A percentile compares a stretch with the other conserved stretches of the same genome.
Evolutionary conservation across 1,140 invertebrate genomes (phyloP).

Genomic region (Caerostris extrusa): DNA sequence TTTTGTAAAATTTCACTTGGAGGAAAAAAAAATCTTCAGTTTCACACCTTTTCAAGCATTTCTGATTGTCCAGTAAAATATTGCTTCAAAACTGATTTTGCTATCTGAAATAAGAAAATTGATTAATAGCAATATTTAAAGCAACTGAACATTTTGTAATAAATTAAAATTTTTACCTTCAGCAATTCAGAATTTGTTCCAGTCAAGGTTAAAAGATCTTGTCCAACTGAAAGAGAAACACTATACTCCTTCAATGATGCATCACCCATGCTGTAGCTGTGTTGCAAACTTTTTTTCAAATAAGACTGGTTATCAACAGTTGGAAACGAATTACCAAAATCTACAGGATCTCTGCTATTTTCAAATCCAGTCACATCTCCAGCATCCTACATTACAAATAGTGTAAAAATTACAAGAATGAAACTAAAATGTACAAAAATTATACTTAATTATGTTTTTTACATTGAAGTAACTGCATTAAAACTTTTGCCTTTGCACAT

Average conservation of each 20-base stretch:
- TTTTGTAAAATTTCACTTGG: conserved; percentile 47
- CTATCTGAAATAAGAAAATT: conserved; percentile 85
- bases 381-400: conserved; percentile 44
- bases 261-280: conserved; percentile 91
- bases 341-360: neutral
- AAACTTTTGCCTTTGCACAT: no score
- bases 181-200: conserved; percentile 64
- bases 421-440: no score
- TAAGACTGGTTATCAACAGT: conserved; percentile 45
- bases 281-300: conserved; percentile 83
- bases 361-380: conserved; percentile 17
- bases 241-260: conserved; percentile 92
- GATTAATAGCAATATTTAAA: neutral
- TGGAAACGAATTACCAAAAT: conserved; percentile 37
- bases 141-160: neutral
- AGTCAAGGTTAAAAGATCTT: conserved; percentile 86
- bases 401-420: neutral
- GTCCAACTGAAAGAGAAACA: conserved; percentile 90
- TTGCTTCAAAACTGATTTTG: conserved; percentile 92
- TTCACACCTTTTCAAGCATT: conserved; percentile 60
- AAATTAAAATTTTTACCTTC: conserved; percentile 35
- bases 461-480: no score
- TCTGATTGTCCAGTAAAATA: conserved; percentile 87
- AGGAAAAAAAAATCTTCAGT: neutral
- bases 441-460: no score